A percentile compares a stretch with the other conserved stretches of the same genome.
phyloP scores from a whole-genome alignment of 2,797 vertebrate genomes.

The Sebastes variabilis region DNA sequence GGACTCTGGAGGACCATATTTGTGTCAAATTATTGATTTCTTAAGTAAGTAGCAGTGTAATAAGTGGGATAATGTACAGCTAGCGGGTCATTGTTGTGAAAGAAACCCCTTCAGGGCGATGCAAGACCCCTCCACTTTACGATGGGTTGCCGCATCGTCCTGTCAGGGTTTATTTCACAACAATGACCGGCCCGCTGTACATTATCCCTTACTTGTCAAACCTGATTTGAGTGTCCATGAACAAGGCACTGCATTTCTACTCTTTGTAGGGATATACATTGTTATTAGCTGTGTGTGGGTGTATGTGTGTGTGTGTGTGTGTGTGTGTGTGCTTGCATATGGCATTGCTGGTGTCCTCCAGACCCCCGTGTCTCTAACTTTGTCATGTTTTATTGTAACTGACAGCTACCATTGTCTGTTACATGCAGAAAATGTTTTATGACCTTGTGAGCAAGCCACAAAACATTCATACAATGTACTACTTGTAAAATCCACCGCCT shows the following conservation, averaged over 20 bases:
- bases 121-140: no score
- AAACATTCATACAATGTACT: slow-evolving; percentile 6
- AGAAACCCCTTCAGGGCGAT: no score
- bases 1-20: no score
- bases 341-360: slow-evolving; percentile 1
- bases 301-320: not conserved
- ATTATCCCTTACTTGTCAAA: not conserved
- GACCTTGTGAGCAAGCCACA: slow-evolving; percentile 7
- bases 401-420: slow-evolving; percentile 11
- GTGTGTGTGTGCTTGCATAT: not conserved
- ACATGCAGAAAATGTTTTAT: slow-evolving; percentile 30
- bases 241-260: not conserved
- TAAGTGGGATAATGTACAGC: no score
- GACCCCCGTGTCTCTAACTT: not conserved
- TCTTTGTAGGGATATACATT: not conserved
- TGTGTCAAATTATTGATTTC: no score
- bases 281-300: not conserved
- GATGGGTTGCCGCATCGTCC: accelerated
- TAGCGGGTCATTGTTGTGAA: no score
- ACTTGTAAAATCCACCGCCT: slow-evolving; percentile 10
- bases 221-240: not conserved
- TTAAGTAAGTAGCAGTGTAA: no score
- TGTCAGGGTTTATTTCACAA: no score
- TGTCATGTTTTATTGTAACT: slow-evolving; percentile 21
- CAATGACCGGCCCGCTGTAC: no score